Percentiles rank a stretch among this genome's conserved stretches.
Evolutionary conservation across 2,113 vertebrate species (phyloP).

Genomic region (Callospermophilus lateralis): DNA sequence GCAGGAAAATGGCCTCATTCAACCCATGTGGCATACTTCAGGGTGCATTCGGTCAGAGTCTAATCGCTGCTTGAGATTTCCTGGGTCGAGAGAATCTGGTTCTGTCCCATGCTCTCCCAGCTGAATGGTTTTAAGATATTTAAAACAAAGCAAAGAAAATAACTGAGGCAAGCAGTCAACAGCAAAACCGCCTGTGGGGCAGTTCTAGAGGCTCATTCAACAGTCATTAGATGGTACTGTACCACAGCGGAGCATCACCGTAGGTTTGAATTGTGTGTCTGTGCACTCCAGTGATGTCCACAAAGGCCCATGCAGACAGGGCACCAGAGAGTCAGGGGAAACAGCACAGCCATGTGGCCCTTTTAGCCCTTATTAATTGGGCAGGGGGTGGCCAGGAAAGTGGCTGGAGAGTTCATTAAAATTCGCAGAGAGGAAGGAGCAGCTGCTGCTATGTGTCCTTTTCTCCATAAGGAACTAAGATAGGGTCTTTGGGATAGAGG

Average conservation of each 20-base stretch:
- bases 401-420: background rate
- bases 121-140: background rate
- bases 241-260: background rate
- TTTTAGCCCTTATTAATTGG: background rate
- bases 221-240: background rate
- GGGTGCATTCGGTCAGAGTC: background rate
- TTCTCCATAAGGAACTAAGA: background rate
- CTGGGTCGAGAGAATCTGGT: background rate
- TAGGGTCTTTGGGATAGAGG: background rate
- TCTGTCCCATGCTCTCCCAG: background rate
- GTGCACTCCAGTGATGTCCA: background rate
- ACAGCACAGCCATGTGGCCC: background rate
- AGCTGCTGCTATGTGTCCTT: background rate
- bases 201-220: background rate
- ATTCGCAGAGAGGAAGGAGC: background rate
- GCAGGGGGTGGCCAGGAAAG: background rate
- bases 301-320: background rate
- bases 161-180: background rate
- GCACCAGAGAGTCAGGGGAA: background rate
- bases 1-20: background rate
- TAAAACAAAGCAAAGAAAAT: background rate
- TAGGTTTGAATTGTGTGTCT: background rate
- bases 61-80: background rate
- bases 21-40: background rate
- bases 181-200: background rate